phyloP scores from a whole-genome alignment of 2,888 invertebrate species.

The Dugesia japonica region DNA sequence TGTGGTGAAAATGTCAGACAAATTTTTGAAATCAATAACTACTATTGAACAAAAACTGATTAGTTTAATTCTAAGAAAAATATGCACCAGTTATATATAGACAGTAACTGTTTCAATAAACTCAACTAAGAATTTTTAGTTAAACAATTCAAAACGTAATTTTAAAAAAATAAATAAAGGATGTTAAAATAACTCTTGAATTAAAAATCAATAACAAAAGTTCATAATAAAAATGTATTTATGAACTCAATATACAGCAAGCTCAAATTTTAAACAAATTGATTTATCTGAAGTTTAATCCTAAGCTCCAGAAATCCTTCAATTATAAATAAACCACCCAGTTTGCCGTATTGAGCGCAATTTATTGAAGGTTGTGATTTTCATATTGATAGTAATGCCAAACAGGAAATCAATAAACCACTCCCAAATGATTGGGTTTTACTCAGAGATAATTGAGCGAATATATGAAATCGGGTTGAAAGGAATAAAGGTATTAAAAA shows the following conservation, averaged over 20 bases:
- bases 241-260: constrained; percentile 14
- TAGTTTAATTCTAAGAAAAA: too few species aligned
- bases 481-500: constrained; percentile 20
- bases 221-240: constrained; percentile 1
- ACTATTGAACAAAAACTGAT: too few species aligned
- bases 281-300: not conserved
- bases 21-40: too few species aligned
- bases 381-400: constrained; percentile 3
- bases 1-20: too few species aligned
- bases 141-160: too few species aligned
- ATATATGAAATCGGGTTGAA: constrained; percentile 8
- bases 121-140: too few species aligned
- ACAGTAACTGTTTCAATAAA: too few species aligned
- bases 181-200: too few species aligned
- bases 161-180: too few species aligned
- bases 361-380: not conserved
- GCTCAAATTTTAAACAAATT: not conserved
- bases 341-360: constrained; percentile 14
- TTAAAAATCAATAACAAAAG: too few species aligned
- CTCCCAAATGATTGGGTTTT: not conserved
- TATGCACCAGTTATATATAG: too few species aligned
- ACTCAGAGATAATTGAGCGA: constrained; percentile 4
- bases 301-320: not conserved
- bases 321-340: not conserved
- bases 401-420: constrained; percentile 8